These are phyloP conservation scores for Petaurus breviceps DNA, from an alignment of 2,113 vertebrate genomes.

Conservation along the genomic window DNA sequence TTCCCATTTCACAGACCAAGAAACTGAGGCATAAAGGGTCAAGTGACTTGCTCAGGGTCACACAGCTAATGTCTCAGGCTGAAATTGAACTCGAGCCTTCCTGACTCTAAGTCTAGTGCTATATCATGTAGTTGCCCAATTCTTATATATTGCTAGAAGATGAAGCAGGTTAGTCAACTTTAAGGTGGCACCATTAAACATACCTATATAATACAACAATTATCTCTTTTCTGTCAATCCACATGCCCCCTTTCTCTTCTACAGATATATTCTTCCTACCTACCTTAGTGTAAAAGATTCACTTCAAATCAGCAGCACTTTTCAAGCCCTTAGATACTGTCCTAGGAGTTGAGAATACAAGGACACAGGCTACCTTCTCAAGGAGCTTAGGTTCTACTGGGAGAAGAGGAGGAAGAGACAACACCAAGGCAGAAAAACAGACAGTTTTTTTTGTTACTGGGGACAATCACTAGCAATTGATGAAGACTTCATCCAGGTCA, in stretches of 20 bases:
- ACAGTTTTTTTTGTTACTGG: fast-evolving
- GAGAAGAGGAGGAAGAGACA: neutral
- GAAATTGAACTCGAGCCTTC: neutral
- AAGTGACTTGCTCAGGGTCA: neutral
- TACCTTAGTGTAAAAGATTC: neutral
- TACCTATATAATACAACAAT: neutral
- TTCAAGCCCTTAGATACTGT: neutral
- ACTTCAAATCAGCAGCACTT: neutral
- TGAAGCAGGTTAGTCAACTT: neutral
- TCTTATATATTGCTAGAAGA: neutral
- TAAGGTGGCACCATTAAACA: neutral
- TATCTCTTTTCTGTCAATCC: neutral
- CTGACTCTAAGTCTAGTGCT: neutral
- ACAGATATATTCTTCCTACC: neutral
- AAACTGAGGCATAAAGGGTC: neutral
- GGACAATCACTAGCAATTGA: neutral
- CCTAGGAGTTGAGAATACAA: neutral
- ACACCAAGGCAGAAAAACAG: neutral
- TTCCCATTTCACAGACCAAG: neutral
- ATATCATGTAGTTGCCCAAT: neutral
- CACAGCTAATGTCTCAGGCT: neutral
- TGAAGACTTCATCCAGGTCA: neutral
- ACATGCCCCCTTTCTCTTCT: neutral
- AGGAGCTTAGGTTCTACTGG: neutral
- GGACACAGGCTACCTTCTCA: neutral